phyloP scores from a whole-genome alignment of 2,888 invertebrate species.

The Netelia melanura region DNA sequence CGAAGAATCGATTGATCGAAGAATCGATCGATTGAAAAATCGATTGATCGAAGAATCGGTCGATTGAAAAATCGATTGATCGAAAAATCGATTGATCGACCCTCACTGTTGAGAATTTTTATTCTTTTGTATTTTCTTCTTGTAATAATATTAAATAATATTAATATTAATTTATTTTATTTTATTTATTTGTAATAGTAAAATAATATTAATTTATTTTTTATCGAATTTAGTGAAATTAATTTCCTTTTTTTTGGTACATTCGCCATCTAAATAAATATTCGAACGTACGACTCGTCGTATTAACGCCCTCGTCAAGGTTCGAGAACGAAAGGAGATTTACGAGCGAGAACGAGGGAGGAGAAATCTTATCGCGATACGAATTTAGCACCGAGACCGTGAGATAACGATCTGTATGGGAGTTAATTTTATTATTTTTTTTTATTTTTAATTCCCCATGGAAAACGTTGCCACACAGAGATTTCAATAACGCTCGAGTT shows the following conservation, averaged over 20 bases:
- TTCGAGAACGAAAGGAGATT: constrained; percentile 42
- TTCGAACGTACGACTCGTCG: not conserved
- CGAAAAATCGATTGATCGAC: too few species aligned
- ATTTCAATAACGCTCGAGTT: constrained; percentile 1
- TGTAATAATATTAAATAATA: too few species aligned
- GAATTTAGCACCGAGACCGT: constrained; percentile 18
- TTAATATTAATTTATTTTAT: not conserved
- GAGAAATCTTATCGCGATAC: constrained; percentile 47
- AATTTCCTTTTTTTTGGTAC: too few species aligned
- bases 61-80: too few species aligned
- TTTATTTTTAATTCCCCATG: constrained; percentile 11
- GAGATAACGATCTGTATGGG: constrained; percentile 29
- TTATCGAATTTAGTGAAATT: too few species aligned
- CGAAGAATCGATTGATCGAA: too few species aligned
- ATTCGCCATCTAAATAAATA: too few species aligned
- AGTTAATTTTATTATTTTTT: too few species aligned
- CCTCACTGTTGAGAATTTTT: too few species aligned
- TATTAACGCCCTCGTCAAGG: constrained; percentile 34
- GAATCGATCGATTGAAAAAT: too few species aligned
- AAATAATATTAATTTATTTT: too few species aligned
- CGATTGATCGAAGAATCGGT: too few species aligned
- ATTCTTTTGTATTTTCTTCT: not conserved
- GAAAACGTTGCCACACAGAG: constrained; percentile 2
- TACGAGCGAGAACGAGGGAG: constrained; percentile 31
- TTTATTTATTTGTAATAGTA: not conserved